Percentiles rank a stretch among this genome's conserved stretches.
phyloP scores from a whole-genome alignment of 1,140 invertebrate genomes.

The Drosophila setifemur region DNA sequence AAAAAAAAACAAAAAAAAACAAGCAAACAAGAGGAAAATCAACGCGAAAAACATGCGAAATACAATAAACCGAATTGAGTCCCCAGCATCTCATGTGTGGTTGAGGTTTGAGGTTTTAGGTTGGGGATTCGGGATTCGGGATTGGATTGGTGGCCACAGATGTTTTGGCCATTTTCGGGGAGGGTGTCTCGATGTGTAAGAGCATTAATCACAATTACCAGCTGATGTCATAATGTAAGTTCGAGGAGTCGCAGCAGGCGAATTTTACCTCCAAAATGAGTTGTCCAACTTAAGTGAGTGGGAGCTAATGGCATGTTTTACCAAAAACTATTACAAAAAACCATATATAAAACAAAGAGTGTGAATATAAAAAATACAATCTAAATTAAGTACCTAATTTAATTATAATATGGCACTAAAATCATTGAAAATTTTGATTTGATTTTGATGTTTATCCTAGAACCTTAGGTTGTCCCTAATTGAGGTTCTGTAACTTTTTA shows the following conservation, averaged over 20 bases:
- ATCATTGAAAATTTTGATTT: too few species aligned
- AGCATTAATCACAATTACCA: constrained; percentile 46
- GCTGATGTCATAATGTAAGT: constrained; percentile 36
- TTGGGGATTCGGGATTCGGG: not conserved
- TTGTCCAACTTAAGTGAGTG: not conserved
- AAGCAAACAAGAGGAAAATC: constrained; percentile 7
- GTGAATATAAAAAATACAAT: too few species aligned
- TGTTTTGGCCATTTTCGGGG: constrained; percentile 35
- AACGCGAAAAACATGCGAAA: constrained; percentile 37
- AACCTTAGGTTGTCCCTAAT: too few species aligned
- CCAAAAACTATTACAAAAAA: too few species aligned
- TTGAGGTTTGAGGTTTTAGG: constrained; percentile 2
- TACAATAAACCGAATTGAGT: constrained; percentile 48
- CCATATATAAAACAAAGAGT: too few species aligned
- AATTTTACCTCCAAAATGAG: constrained; percentile 19
- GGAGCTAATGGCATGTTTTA: not conserved
- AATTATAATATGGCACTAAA: too few species aligned
- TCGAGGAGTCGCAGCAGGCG: not conserved
- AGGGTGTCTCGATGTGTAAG: constrained; percentile 20
- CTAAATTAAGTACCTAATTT: too few species aligned
- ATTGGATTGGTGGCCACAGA: constrained; percentile 20
- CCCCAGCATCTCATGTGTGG: constrained; percentile 27
- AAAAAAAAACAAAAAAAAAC: not conserved
- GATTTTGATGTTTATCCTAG: too few species aligned
- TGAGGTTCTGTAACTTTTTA: too few species aligned